phyloP scores from a whole-genome alignment of 2,797 vertebrate genomes.

The Sebastiscus tertius region DNA sequence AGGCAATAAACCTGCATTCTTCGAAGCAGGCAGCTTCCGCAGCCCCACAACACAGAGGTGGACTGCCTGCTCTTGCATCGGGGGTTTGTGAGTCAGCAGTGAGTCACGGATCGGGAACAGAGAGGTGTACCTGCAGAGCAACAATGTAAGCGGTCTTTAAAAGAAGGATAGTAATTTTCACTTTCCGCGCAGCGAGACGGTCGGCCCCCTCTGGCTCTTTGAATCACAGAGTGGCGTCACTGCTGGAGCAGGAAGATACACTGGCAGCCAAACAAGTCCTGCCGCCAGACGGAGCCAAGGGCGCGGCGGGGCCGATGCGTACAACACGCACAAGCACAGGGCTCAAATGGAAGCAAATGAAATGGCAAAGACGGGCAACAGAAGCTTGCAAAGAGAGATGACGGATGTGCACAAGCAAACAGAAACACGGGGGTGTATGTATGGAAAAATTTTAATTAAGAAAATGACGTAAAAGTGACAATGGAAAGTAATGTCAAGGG shows the following conservation, averaged over 20 bases:
- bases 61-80: slow-evolving; percentile 22
- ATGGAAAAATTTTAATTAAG: background rate
- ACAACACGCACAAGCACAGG: background rate
- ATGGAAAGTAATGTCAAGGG: background rate
- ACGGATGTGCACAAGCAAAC: too few relatives aligned
- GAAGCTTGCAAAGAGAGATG: background rate
- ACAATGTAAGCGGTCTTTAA: slow-evolving; percentile 59
- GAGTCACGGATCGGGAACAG: slow-evolving; percentile 65
- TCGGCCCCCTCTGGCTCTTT: slow-evolving; percentile 39
- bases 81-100: slow-evolving; percentile 51
- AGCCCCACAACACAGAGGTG: slow-evolving; percentile 23
- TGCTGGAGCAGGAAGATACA: slow-evolving; percentile 22
- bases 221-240: slow-evolving; percentile 61
- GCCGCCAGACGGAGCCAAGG: background rate
- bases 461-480: background rate
- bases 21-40: slow-evolving; percentile 24
- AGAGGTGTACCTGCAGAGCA: slow-evolving; percentile 56
- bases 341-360: background rate
- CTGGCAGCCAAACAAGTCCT: slow-evolving; percentile 30
- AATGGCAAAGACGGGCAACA: background rate
- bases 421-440: background rate
- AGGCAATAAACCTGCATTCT: slow-evolving; percentile 54
- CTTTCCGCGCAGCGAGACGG: slow-evolving; percentile 58
- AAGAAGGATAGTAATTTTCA: slow-evolving; percentile 68
- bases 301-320: background rate